phyloP scores from a whole-genome alignment of 64 coral and sea anemone genomes.

The Montipora cactus region DNA sequence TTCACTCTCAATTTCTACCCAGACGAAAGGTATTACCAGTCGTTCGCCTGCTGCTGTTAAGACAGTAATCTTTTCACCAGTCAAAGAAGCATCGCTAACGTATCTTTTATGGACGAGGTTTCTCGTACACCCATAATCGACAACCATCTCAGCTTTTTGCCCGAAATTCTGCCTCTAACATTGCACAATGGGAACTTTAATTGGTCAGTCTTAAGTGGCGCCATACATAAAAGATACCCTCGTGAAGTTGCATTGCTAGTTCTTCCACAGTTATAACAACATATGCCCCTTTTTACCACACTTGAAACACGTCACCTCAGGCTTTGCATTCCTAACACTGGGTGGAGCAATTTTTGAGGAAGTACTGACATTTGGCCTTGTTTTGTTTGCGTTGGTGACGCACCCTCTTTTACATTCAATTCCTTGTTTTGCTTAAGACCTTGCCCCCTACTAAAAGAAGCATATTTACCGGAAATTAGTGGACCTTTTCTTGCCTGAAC shows the following conservation, averaged over 20 bases:
- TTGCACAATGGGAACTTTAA: no score
- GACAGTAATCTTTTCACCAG: neutral
- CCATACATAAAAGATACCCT: no score
- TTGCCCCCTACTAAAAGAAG: no score
- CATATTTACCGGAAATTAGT: no score
- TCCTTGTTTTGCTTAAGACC: no score
- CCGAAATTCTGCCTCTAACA: neutral
- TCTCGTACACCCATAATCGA: neutral
- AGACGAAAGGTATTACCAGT: neutral
- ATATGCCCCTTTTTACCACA: constrained; percentile 1
- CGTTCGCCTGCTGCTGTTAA: constrained; percentile 14
- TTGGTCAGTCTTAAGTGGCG: no score
- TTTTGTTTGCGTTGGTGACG: no score
- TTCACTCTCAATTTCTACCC: neutral
- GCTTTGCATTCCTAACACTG: no score
- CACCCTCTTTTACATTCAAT: no score
- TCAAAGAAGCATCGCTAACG: neutral
- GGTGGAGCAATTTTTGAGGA: neutral
- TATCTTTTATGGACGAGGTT: neutral
- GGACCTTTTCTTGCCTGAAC: constrained; percentile 18
- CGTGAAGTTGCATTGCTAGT: neutral
- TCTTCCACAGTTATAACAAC: neutral
- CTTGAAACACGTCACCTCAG: neutral
- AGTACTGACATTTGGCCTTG: no score
- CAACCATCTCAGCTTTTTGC: constrained; percentile 18